phyloP scores from a whole-genome alignment of 2,888 invertebrate species.

The Gastracanthus pulcherrimus region DNA sequence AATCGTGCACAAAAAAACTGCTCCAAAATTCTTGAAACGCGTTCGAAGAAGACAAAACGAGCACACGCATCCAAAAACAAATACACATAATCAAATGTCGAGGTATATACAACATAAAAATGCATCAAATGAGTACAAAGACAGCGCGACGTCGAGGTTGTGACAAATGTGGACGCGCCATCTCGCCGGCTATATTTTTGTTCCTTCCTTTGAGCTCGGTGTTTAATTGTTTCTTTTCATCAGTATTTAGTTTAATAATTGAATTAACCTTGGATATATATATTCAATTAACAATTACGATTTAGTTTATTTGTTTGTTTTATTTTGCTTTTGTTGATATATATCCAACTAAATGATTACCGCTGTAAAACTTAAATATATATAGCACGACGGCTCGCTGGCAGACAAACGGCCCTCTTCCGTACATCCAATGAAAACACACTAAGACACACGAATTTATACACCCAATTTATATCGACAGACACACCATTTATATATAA shows the following conservation, averaged over 20 bases:
- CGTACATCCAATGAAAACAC: constrained; percentile 50
- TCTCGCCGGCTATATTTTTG: not conserved
- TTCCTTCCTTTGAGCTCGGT: not conserved
- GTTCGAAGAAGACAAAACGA: not conserved
- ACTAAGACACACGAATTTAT: not conserved
- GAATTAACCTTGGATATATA: not conserved
- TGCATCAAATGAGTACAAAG: not conserved
- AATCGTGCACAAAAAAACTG: not conserved
- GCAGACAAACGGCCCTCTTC: constrained; percentile 59
- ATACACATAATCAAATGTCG: not conserved
- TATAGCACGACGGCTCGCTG: constrained; percentile 55
- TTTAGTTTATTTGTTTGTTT: not conserved
- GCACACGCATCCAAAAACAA: no score
- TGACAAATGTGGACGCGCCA: constrained; percentile 44
- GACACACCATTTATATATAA: not conserved
- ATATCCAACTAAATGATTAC: constrained; percentile 22
- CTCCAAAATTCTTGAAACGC: not conserved
- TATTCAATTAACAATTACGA: no score
- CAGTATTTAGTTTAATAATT: no score
- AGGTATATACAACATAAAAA: not conserved
- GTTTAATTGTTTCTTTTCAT: no score
- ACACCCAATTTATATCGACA: not conserved
- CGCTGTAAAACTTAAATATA: constrained; percentile 48
- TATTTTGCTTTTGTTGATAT: not conserved
- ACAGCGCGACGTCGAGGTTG: constrained; percentile 39